Base-by-base conservation (phyloP, 2,113 vertebrate species). In the Boulengerochromis microlepis region DNA sequence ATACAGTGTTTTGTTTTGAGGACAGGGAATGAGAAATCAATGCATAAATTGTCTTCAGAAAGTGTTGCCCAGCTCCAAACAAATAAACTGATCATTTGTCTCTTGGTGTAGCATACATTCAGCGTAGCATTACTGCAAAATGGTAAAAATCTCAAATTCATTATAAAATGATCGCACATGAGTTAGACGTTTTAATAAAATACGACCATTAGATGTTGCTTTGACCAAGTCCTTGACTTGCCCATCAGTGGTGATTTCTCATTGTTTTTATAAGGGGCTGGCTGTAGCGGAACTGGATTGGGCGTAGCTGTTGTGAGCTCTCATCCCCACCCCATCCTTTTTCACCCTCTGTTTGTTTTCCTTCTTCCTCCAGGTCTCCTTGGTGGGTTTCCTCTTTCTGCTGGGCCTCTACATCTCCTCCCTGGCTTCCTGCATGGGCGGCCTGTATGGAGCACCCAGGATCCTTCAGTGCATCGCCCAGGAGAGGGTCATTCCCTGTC, bases 371-470 rank as follows among this genome's bases (percentile, higher is more conserved):
- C 91, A 99, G 99, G 99, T 99, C 86, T 99, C 99, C 91, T 97
- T 99, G 93, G 98, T 99, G 91, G 99, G 99, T 86, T 98, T 99
- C 97, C 97, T 99, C 85, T 99, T 99, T 96, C 97, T 99, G 80
- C 93, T 99, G 82, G 99, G 99, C 74, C 96, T 99, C 59, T 99
- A 99, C 95, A 97, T 99, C 96, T 99, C 99, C 0, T 99, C 98
- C 47, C 95, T 99, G 95, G 99, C 98, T 80, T 99, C 99, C 95
- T 99, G 98, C 91, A 99, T 99, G 98, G 98, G 98, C 22, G 97
- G 98, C 81, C 96, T 99, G 50, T 99, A 99, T 0, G 98, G 97
- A 86, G 99, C 98, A 53, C 99, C 99, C 94, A 96, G 98, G 95
- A 99, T 99, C 93, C 97, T 99, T 53, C 98, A 99, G 95, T 98